Base-by-base conservation (phyloP, 2,797 vertebrate species). In the Odontamblyopus lacepedii region DNA sequence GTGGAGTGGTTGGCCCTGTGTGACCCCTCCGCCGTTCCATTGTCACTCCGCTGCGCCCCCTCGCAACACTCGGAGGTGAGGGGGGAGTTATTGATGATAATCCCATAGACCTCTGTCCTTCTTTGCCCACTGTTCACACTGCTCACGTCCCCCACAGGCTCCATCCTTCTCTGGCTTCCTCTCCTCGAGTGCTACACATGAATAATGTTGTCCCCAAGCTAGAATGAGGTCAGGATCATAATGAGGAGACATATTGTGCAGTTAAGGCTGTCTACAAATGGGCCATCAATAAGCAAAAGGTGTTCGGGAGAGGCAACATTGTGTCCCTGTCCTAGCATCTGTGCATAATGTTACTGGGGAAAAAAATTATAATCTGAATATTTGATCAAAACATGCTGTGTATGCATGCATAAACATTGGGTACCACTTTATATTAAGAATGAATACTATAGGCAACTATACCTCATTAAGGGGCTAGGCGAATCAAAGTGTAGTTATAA, bases 191-290 rank as follows among this genome's bases (percentile, higher is more conserved):
- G 85, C 81, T 82, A 32, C 75, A 80, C 78, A 83, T 93, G 92
- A 94, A 86, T 91, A 91, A 95, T 93, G 91, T 86, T 86, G 89
- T 88, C 85, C 82, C 79, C 75, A 81, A 90, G 91, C 93, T 85
- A 91, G 83, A 94, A 94, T 91, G 87, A 90, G 94, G 93, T 94
- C 93, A 94, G 82, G 72, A 74, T 88, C 85, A 85, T 87, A 90
- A 91, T 86, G 79, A 79, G 60, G 72, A 85, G 88, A 90, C 88
- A 86, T 86, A 84, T 89, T 82, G 80, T 86, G 83, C 87, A 83
- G 90, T 91, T 91, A 88, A 74, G 74, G 78, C 73, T 79, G 84
- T 89, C 84, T 71, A 78, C 78, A 87, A 92, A 91, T 75, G 78
- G 79, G 70, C 79, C 84, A 91, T 92, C 88, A 89, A 89, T 91